Percentiles rank a stretch among this genome's conserved stretches.
These are phyloP conservation scores for Pipra filicauda DNA, from an alignment of 2,113 vertebrate genomes.

Conservation along the genomic window DNA sequence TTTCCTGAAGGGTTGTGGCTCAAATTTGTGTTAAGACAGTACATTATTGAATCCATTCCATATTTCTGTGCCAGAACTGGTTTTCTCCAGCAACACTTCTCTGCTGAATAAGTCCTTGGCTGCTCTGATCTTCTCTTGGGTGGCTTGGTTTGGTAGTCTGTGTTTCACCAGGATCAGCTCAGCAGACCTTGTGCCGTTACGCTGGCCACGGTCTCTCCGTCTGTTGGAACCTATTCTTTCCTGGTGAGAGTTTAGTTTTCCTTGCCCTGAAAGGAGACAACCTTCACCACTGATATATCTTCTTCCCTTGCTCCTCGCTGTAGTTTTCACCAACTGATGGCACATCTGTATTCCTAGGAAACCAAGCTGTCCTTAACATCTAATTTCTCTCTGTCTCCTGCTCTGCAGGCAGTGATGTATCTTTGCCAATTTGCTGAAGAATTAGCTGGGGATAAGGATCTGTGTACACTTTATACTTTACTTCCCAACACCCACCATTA, in stretches of 20 bases:
- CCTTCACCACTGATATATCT: constrained; percentile 23
- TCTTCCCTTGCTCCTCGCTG: neutral
- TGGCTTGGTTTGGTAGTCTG: neutral
- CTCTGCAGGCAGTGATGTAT: constrained; percentile 30
- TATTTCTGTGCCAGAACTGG: neutral
- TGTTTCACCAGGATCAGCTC: fast-evolving
- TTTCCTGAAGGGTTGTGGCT: neutral
- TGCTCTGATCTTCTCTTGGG: neutral
- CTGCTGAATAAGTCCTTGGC: neutral
- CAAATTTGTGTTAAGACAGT: neutral
- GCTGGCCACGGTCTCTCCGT: neutral
- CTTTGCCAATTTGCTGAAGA: constrained; percentile 46
- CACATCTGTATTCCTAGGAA: constrained; percentile 55
- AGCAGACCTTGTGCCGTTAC: fast-evolving
- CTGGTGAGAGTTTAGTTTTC: neutral
- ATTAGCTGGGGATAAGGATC: constrained; percentile 55
- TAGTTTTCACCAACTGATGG: constrained; percentile 20
- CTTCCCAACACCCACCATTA: constrained; percentile 31
- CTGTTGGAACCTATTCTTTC: neutral
- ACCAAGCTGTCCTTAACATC: neutral
- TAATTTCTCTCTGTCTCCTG: constrained; percentile 56
- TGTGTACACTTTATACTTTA: constrained; percentile 23
- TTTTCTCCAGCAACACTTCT: neutral
- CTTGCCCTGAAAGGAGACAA: constrained; percentile 39
- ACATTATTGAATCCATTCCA: neutral